Evolutionary conservation across 53 echinoderm and acorn worm species (phyloP).

Genomic region (Mesocentrotus franciscanus): DNA sequence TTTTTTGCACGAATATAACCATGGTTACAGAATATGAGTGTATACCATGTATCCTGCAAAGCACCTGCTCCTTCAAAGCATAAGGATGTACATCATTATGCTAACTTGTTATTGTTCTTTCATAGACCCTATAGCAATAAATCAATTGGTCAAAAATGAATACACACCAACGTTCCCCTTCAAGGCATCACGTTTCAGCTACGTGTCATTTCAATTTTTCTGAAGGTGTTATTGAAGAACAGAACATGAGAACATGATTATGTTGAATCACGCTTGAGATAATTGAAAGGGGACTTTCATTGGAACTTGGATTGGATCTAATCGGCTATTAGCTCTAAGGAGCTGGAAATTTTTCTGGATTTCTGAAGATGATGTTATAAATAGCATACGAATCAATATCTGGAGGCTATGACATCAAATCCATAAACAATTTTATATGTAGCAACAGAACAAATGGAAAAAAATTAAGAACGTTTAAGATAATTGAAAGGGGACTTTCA

Average conservation of each 20-base stretch:
- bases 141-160: conserved; percentile 39
- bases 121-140: background rate
- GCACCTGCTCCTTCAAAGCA: background rate
- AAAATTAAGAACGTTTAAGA: no score
- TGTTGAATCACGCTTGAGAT: background rate
- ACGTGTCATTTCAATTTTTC: conserved; percentile 7
- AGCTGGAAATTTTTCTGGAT: background rate
- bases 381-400: background rate
- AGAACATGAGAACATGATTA: conserved; percentile 31
- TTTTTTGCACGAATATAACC: background rate
- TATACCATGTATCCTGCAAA: background rate
- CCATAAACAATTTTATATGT: background rate
- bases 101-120: background rate
- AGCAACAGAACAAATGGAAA: background rate
- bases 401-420: background rate
- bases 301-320: background rate
- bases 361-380: background rate
- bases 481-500: no score
- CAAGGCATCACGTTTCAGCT: background rate
- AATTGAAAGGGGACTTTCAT: background rate
- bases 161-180: background rate
- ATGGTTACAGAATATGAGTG: background rate
- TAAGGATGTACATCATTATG: background rate
- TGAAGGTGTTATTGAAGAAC: background rate
- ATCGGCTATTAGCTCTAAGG: background rate